Evolutionary conservation across 2,888 invertebrate species (phyloP).

Genomic region (Trimorus sp.): DNA sequence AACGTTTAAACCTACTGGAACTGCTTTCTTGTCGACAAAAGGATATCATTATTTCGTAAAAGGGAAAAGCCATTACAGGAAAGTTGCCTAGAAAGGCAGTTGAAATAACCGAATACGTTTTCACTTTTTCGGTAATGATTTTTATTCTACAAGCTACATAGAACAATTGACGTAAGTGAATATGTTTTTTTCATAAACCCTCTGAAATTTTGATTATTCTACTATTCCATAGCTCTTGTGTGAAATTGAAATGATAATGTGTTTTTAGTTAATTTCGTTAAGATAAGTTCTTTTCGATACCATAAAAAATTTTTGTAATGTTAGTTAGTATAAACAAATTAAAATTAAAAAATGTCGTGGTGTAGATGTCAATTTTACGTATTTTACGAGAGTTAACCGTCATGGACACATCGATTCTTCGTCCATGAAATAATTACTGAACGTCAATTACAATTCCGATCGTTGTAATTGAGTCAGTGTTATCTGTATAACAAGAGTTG

Average conservation of each 20-base stretch:
- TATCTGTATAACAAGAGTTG: constrained; percentile 45
- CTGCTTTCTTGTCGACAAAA: constrained; percentile 45
- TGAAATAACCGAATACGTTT: neutral
- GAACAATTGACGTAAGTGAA: too few species aligned
- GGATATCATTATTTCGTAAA: constrained; percentile 48
- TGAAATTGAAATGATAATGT: too few species aligned
- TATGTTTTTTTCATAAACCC: too few species aligned
- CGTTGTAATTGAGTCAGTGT: constrained; percentile 74
- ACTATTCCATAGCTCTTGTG: too few species aligned
- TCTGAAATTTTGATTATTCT: too few species aligned
- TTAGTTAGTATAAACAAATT: too few species aligned
- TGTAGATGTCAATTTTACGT: constrained; percentile 40
- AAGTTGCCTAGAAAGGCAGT: constrained; percentile 33
- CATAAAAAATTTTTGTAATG: too few species aligned
- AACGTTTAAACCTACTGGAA: constrained; percentile 32
- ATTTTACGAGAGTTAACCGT: constrained; percentile 51
- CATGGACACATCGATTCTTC: constrained; percentile 69
- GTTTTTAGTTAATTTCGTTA: too few species aligned
- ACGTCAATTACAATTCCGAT: constrained; percentile 77
- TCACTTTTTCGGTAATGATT: too few species aligned
- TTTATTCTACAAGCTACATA: too few species aligned
- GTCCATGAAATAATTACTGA: constrained; percentile 77
- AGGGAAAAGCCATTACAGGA: constrained; percentile 31
- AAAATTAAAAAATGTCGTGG: too few species aligned
- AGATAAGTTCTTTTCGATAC: too few species aligned